A percentile compares a stretch with the other conserved stretches of the same genome.
Conservation (phyloP, 1,140 invertebrate genomes). For the Acyrthosiphon pisum region DNA sequence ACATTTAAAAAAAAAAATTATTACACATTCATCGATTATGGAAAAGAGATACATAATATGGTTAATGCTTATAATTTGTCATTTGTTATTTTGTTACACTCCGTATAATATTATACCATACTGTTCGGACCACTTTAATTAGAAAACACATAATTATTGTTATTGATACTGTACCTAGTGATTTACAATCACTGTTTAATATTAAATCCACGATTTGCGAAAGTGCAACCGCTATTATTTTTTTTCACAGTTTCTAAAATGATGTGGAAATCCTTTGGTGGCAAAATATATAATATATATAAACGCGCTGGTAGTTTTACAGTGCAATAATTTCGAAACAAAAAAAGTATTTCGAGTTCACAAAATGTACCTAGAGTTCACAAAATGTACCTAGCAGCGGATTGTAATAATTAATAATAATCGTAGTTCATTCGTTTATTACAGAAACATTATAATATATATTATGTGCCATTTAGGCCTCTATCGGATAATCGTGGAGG, state of each 20-base stretch:
- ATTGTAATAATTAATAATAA: too few species aligned
- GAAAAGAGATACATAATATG: neutral
- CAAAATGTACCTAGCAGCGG: too few species aligned
- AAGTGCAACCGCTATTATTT: neutral
- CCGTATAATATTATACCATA: neutral
- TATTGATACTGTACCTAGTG: neutral
- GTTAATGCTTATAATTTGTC: neutral
- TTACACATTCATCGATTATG: too few species aligned
- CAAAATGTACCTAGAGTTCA: too few species aligned
- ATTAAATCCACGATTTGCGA: neutral
- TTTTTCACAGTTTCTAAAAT: neutral
- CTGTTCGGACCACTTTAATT: neutral
- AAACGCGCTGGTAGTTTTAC: neutral
- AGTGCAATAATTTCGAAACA: neutral
- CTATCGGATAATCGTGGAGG: neutral
- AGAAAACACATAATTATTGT: neutral
- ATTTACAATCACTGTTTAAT: neutral
- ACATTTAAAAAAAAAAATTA: neutral
- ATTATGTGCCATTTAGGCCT: neutral
- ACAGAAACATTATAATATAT: neutral
- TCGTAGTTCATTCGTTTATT: neutral
- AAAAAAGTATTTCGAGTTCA: neutral
- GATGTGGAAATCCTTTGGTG: neutral
- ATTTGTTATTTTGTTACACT: neutral
- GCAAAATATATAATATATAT: neutral